These are phyloP conservation scores for Alloplasta piceator DNA, from an alignment of 2,888 invertebrate species.

Conservation along the genomic window DNA sequence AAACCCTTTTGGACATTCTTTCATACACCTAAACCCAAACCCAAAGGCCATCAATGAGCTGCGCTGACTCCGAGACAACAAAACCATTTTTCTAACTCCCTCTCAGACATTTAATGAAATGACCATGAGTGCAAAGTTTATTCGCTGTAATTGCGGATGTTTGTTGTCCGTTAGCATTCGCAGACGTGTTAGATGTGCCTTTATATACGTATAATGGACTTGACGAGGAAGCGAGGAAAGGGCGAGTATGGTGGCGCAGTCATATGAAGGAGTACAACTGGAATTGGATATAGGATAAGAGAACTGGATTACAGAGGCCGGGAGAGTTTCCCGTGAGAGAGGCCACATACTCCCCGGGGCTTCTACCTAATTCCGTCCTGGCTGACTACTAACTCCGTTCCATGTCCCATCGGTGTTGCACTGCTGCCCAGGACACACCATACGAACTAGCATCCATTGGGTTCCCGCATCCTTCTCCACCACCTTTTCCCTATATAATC, in stretches of 20 bases:
- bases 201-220: constrained; percentile 32
- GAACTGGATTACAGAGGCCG: constrained; percentile 82
- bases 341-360: constrained; percentile 77
- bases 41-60: too few species aligned
- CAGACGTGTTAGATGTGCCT: constrained; percentile 20
- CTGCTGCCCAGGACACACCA: constrained; percentile 48
- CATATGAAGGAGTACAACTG: constrained; percentile 73
- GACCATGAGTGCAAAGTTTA: background rate
- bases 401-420: constrained; percentile 67
- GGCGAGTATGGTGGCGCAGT: constrained; percentile 54
- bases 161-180: constrained; percentile 38
- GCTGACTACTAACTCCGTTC: constrained; percentile 79
- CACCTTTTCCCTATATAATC: background rate
- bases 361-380: constrained; percentile 82
- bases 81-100: too few species aligned
- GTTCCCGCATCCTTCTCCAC: constrained; percentile 10
- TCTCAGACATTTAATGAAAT: too few species aligned
- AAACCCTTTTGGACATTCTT: too few species aligned
- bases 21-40: too few species aligned
- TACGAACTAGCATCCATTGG: constrained; percentile 45
- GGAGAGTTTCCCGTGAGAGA: constrained; percentile 76
- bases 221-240: constrained; percentile 38
- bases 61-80: too few species aligned
- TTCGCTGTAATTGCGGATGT: constrained; percentile 38
- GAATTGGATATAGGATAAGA: constrained; percentile 80